These are phyloP conservation scores for Polypedilum vanderplanki DNA, from an alignment of 1,140 invertebrate species.

Conservation along the genomic window DNA sequence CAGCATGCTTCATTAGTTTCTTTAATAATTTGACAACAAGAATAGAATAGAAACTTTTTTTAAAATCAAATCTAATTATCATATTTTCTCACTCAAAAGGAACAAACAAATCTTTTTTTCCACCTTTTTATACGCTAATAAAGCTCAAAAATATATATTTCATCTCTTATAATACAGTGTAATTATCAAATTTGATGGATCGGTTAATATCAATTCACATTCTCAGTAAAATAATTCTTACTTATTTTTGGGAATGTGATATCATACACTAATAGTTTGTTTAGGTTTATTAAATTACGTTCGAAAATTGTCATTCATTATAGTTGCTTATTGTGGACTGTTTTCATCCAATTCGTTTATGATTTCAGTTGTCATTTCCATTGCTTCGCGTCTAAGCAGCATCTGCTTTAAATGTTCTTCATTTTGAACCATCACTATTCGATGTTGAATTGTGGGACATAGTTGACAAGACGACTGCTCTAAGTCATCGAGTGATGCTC, in stretches of 20 bases:
- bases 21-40: background rate
- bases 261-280: background rate
- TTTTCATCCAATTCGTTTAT: slow-evolving; percentile 36
- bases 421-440: slow-evolving; percentile 64
- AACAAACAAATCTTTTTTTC: background rate
- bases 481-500: slow-evolving; percentile 67
- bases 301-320: background rate
- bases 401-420: slow-evolving; percentile 48
- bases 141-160: slow-evolving; percentile 3
- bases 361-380: slow-evolving; percentile 41
- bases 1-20: too few relatives aligned
- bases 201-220: background rate
- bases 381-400: slow-evolving; percentile 39
- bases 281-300: background rate
- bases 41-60: background rate
- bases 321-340: slow-evolving; percentile 15
- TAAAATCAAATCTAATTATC: background rate
- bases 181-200: background rate
- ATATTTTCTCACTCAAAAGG: background rate
- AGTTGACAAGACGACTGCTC: slow-evolving; percentile 68
- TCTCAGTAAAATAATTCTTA: background rate
- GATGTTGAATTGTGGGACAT: slow-evolving; percentile 63
- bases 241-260: background rate
- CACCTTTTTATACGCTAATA: background rate
- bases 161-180: background rate